These are phyloP conservation scores for Cephalopterus ornatus DNA, from an alignment of 2,113 vertebrate species.

Conservation along the genomic window DNA sequence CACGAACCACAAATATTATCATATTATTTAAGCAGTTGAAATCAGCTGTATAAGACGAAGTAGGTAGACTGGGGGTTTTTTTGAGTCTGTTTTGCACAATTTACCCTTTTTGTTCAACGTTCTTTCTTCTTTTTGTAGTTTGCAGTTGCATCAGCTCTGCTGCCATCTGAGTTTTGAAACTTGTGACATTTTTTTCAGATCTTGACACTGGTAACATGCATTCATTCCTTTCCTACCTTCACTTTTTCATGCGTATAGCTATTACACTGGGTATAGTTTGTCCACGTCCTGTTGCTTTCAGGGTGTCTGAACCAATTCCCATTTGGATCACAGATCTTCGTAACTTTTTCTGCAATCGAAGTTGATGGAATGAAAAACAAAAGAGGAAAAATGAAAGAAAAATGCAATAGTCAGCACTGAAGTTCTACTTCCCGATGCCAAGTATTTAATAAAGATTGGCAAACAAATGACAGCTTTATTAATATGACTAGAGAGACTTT, in stretches of 20 bases:
- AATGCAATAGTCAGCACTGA: slow-evolving; percentile 3
- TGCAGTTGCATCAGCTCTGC: neutral
- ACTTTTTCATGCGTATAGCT: slow-evolving; percentile 80
- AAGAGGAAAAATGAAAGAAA: neutral
- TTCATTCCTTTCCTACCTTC: slow-evolving; percentile 74
- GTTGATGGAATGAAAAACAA: neutral
- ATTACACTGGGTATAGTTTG: slow-evolving; percentile 92
- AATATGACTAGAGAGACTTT: neutral
- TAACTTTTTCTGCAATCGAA: slow-evolving; percentile 85
- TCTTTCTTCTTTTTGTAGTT: neutral
- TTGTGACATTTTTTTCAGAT: neutral
- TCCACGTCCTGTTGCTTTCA: slow-evolving; percentile 92
- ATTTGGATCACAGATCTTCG: slow-evolving; percentile 87
- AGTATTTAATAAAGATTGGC: neutral
- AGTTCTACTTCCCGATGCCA: neutral
- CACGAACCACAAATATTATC: neutral
- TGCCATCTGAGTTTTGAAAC: neutral
- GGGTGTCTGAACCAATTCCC: slow-evolving; percentile 95
- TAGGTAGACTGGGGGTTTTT: neutral
- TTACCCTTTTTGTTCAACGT: neutral
- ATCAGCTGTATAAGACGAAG: neutral
- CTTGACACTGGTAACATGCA: neutral
- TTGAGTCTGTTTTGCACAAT: neutral
- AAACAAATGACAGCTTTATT: slow-evolving; percentile 28
- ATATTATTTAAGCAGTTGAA: neutral